phyloP scores from a whole-genome alignment of 1,140 invertebrate genomes.

The Drosophila trapezifrons region DNA sequence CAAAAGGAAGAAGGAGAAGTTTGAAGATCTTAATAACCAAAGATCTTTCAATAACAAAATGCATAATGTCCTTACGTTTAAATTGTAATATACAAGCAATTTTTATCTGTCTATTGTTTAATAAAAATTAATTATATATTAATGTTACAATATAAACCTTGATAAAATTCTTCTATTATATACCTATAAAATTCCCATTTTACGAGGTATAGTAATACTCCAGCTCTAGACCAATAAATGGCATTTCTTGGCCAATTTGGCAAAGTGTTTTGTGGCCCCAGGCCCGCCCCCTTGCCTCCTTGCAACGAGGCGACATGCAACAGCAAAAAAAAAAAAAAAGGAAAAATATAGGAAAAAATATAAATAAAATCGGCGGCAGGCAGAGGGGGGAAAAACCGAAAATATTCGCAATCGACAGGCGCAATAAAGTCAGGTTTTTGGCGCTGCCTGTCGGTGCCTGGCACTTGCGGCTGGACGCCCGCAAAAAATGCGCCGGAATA shows the following conservation, averaged over 20 bases:
- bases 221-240: not conserved
- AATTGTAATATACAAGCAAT: no score
- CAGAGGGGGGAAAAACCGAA: not conserved
- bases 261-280: conserved; percentile 68
- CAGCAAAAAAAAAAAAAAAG: conserved; percentile 8
- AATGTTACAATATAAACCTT: not conserved
- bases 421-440: conserved; percentile 62
- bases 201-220: not conserved
- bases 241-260: conserved; percentile 76
- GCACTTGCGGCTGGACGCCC: conserved; percentile 57
- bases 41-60: no score
- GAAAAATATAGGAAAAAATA: conserved; percentile 17
- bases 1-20: no score
- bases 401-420: conserved; percentile 71
- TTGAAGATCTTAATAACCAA: no score
- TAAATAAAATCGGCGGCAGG: conserved; percentile 3
- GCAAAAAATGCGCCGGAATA: conserved; percentile 23
- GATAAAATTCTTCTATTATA: not conserved
- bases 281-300: conserved; percentile 29
- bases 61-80: no score
- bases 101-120: no score
- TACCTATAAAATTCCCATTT: not conserved
- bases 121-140: no score
- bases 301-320: conserved; percentile 52
- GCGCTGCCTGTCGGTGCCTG: conserved; percentile 57